Base-by-base conservation (phyloP, 2,797 vertebrate species). In the Mareca strepera region DNA sequence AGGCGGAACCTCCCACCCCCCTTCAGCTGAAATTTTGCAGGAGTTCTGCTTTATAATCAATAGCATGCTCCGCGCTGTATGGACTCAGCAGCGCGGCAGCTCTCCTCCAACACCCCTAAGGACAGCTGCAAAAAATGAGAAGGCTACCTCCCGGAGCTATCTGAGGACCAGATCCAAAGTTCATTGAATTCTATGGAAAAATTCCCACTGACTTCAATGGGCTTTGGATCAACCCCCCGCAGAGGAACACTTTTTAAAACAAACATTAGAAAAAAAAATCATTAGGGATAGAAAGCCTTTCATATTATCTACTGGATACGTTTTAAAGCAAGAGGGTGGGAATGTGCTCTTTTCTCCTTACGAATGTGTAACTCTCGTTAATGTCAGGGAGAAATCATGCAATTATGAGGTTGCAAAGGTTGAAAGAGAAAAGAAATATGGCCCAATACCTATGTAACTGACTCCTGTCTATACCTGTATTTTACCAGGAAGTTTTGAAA, bases 71-170 rank as follows among this genome's bases (percentile, higher is more conserved):
- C 7, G 4, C 52, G 12, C 66, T 59, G 78, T 79, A 92, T 14
- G 72, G 94, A 92, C 90, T 90, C 74, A 85, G 84, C 80, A 90
- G 74, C 17, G 80, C 74, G 20, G 88, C 94, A 91, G 90, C 93
- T 92, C 75, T 96, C 81, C 68, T 92, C 64, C 88, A 85, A 89
- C 50, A 10, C 83, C 94, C 91, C 83, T 75, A 90, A 94, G 83
- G 96, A 95, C 93, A 97, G 95, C 95, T 97, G 95, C 94, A 94
- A 95, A 94, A 96, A 96, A 96, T 90, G 90, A 94, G 93, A 60
- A 77, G 41, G 53, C 91, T 86, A 59, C 96, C 96, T 95, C 96
- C 95, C 0, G 15, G 95, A 96, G 95, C 95, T 92, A 94, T 95
- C 93, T 90, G 75, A 94, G 93, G 90, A 84, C 18, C 81, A 94